Evolutionary conservation across 2,888 invertebrate genomes (phyloP), one percentile per base, ranked within the genome.

Genomic region (Urechis unicinctus): DNA sequence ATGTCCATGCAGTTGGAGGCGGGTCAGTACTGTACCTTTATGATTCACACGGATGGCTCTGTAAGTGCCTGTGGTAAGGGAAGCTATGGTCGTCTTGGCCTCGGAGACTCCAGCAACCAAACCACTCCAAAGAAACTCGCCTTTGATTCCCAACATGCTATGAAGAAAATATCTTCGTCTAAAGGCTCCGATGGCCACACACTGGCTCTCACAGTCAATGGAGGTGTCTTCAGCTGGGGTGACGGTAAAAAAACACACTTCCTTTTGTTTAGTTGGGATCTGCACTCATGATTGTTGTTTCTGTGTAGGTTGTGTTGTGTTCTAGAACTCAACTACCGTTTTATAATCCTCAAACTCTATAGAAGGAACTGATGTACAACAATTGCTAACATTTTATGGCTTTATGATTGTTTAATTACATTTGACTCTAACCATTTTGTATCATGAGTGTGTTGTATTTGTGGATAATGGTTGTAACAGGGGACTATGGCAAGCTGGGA

Each of bases 191-290:
- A 85, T 71, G 85, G 85, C 0, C 85, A 85, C 68, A 84, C 83
- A 59, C 72, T 85, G 54, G 85, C 85, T 1, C 66, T 85, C 55
- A 83, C 85, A 0, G 82, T 82, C 66, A 83, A 83, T 63, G 85
- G 85, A 1, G 84, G 84, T 67, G 83, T 85, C n/a, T 85, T 83
- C 71, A 83, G 83, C 6, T 85, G 85, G 85, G 85, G 84, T 45
- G 84, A 85, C 72, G 85, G 85, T 53, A 17, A 36, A 17, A 9
- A 36, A 36, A 45, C 6, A 21, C 45, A 45, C 45, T 6, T 36
- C 9, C 36, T 36, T 36, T 36, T n/a, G n/a, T n/a, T n/a, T n/a
- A n/a, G n/a, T n/a, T n/a, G n/a, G n/a, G 9, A 36, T 36, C 41
- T 36, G 41, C 13, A 36, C 41, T 36, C 41, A 36, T 36, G 9